Percentiles rank a stretch among this genome's conserved stretches.
Evolutionary conservation across 1,140 invertebrate genomes (phyloP).

Genomic region (Chironomus striatipennis): DNA sequence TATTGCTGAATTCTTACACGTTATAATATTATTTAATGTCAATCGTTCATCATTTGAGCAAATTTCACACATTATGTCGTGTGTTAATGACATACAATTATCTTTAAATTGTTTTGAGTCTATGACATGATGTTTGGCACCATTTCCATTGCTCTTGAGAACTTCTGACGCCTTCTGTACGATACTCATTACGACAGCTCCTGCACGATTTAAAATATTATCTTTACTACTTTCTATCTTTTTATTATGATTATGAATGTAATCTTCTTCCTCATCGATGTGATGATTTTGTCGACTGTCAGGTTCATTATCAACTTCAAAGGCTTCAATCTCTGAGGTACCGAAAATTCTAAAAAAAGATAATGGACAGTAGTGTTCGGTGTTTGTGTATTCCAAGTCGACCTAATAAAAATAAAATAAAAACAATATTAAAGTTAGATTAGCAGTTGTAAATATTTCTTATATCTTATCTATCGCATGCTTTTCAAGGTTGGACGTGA

Average conservation of each 20-base stretch:
- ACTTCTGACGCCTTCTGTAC: constrained; percentile 81
- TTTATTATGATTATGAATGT: constrained; percentile 41
- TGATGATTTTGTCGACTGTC: constrained; percentile 54
- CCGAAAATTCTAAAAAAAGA: constrained; percentile 87
- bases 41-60: constrained; percentile 32
- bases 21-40: constrained; percentile 32
- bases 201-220: constrained; percentile 75
- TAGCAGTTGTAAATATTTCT: not conserved
- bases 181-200: constrained; percentile 76
- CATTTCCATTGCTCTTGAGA: constrained; percentile 48
- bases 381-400: constrained; percentile 85
- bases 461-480: no score
- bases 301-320: constrained; percentile 44
- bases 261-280: constrained; percentile 55
- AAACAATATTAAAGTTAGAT: not conserved
- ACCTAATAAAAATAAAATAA: constrained; percentile 36
- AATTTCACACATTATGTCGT: constrained; percentile 31
- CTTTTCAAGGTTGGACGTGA: no score
- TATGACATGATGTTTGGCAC: constrained; percentile 27
- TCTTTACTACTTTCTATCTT: constrained; percentile 42
- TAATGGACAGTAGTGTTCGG: constrained; percentile 95
- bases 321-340: constrained; percentile 81
- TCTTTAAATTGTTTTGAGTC: constrained; percentile 10
- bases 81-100: constrained; percentile 32
- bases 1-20: constrained; percentile 33